Percentiles rank a stretch among this genome's conserved stretches.
phyloP scores from a whole-genome alignment of 2,888 invertebrate species.

The Gortyna flavago region DNA sequence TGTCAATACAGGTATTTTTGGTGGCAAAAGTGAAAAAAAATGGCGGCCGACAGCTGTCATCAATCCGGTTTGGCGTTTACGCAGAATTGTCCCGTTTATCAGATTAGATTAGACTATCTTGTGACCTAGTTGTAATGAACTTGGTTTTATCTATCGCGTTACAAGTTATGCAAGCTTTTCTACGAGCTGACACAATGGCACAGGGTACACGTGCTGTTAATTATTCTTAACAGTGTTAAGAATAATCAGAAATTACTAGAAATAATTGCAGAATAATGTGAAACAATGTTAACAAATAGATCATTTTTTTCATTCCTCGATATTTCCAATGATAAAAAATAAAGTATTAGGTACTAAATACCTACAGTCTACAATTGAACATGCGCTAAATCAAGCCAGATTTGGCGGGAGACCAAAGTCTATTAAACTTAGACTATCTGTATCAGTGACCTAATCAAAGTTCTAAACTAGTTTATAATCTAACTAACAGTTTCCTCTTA shows the following conservation, averaged over 20 bases:
- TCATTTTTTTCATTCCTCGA: conserved; percentile 3
- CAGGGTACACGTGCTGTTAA: conserved; percentile 27
- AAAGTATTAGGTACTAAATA: background rate
- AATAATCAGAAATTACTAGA: conserved; percentile 27
- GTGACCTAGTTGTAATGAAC: conserved; percentile 59
- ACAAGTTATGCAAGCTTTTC: conserved; percentile 30
- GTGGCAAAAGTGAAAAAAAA: conserved; percentile 31
- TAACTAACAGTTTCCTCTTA: conserved; percentile 22
- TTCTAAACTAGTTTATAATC: conserved; percentile 54
- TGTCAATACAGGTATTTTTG: background rate
- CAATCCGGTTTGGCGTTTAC: conserved; percentile 18
- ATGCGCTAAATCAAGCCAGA: conserved; percentile 8
- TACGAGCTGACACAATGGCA: conserved; percentile 18
- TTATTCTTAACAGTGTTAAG: too few species aligned
- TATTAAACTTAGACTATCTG: conserved; percentile 44
- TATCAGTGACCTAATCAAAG: conserved; percentile 47
- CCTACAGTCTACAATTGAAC: background rate
- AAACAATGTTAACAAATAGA: conserved; percentile 24
- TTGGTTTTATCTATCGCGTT: conserved; percentile 49
- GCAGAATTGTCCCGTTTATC: conserved; percentile 19
- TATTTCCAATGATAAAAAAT: too few species aligned
- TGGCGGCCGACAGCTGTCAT: conserved; percentile 18
- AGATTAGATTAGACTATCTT: conserved; percentile 57
- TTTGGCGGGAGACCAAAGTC: conserved; percentile 30
- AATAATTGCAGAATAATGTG: conserved; percentile 10